Conservation (phyloP, 1,140 invertebrate species). For the Pinna nobilis region DNA sequence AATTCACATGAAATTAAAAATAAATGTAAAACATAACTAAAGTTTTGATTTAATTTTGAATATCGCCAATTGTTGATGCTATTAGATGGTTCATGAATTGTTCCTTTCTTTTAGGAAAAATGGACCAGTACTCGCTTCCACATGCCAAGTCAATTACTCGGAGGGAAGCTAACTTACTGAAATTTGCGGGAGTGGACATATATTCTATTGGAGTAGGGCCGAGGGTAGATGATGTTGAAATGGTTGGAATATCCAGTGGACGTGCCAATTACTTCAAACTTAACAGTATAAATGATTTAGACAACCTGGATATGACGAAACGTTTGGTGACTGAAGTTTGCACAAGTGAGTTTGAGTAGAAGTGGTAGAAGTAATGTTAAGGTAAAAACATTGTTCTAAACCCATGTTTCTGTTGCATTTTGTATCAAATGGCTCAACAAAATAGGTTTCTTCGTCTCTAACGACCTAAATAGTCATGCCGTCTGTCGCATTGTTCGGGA, state of each 20-base stretch:
- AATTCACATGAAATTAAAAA: too few relatives aligned
- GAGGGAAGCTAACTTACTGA: slow-evolving; percentile 7
- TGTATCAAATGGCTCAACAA: too few relatives aligned
- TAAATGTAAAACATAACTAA: too few relatives aligned
- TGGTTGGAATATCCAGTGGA: slow-evolving; percentile 18
- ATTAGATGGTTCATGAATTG: too few relatives aligned
- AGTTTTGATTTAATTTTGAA: too few relatives aligned
- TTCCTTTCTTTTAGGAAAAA: too few relatives aligned
- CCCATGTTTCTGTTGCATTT: too few relatives aligned
- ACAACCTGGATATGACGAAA: neutral
- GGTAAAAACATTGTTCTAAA: neutral
- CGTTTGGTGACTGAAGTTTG: neutral
- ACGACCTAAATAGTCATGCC: too few relatives aligned
- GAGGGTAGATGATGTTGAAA: slow-evolving; percentile 12
- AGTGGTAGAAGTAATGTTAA: neutral
- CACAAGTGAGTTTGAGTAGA: neutral
- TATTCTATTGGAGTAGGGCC: slow-evolving; percentile 8
- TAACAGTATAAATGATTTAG: neutral
- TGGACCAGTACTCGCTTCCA: neutral
- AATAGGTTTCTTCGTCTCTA: too few relatives aligned
- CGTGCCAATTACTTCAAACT: neutral
- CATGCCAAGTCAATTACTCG: slow-evolving; percentile 2
- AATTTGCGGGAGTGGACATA: slow-evolving; percentile 4
- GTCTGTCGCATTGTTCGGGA: too few relatives aligned
- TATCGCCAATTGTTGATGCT: too few relatives aligned